Evolutionary conservation across 2,113 vertebrate genomes (phyloP).

Genomic region (Chelonoidis abingdonii): DNA sequence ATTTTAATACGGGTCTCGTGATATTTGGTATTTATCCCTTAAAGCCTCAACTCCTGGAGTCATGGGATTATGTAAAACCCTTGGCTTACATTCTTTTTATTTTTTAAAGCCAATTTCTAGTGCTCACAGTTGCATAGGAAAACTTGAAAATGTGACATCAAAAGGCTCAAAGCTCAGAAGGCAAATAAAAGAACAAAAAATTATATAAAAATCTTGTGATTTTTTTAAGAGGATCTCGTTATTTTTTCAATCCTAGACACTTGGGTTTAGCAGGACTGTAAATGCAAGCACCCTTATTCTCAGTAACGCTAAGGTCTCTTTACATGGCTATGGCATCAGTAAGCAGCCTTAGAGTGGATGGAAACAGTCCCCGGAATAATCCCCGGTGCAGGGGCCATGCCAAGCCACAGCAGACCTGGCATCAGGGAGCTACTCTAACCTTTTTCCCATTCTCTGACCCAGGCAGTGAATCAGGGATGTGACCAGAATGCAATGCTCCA

Average conservation of each 20-base stretch:
- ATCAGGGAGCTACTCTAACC: not conserved
- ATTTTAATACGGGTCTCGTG: no score
- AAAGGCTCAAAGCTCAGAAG: not conserved
- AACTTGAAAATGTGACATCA: not conserved
- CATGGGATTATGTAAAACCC: not conserved
- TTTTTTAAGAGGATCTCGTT: no score
- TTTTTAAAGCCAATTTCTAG: not conserved
- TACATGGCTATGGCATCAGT: not conserved
- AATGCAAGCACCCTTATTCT: not conserved
- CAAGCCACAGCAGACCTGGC: not conserved
- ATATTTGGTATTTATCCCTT: no score
- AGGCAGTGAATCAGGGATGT: not conserved
- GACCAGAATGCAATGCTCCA: not conserved
- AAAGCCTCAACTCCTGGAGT: not conserved
- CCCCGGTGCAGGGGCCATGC: not conserved
- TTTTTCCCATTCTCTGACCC: fast-evolving
- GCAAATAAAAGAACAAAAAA: no score
- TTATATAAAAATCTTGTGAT: no score
- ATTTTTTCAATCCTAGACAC: not conserved
- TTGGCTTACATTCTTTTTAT: not conserved
- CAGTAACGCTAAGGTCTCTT: no score
- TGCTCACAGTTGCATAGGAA: not conserved
- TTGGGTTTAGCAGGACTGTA: not conserved
- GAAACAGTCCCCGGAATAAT: not conserved
- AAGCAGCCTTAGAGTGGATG: not conserved